Percentiles rank a stretch among this genome's conserved stretches.
These are phyloP conservation scores for Scolopax mira DNA, from an alignment of 2,113 vertebrate genomes.

Conservation along the genomic window DNA sequence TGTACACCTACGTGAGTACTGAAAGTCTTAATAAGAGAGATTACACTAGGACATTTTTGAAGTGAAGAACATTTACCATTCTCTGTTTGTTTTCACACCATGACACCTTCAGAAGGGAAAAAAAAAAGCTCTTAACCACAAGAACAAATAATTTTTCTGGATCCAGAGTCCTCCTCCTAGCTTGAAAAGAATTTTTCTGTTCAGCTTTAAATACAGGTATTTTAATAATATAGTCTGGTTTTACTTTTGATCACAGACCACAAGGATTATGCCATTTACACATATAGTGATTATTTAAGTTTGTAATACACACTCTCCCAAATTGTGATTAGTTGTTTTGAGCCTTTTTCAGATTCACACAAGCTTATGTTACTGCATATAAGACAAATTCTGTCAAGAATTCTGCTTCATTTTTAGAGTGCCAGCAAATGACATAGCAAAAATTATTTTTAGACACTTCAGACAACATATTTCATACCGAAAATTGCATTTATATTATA, in stretches of 20 bases:
- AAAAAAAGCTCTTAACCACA: background rate
- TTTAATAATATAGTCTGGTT: background rate
- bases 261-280: background rate
- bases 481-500: background rate
- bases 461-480: background rate
- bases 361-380: background rate
- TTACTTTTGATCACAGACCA: background rate
- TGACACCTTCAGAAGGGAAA: background rate
- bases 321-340: background rate
- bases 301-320: background rate
- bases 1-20: background rate
- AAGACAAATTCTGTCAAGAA: background rate
- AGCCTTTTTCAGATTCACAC: background rate
- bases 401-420: background rate
- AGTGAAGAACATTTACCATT: background rate
- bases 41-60: background rate
- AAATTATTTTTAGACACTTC: background rate
- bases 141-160: background rate
- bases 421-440: background rate
- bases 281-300: background rate
- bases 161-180: background rate
- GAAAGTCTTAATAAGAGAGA: background rate
- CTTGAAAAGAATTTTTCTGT: background rate
- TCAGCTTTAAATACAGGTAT: background rate
- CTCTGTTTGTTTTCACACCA: background rate